Evolutionary conservation across 2,797 vertebrate species (phyloP).

Genomic region (Sandelia bainsii): DNA sequence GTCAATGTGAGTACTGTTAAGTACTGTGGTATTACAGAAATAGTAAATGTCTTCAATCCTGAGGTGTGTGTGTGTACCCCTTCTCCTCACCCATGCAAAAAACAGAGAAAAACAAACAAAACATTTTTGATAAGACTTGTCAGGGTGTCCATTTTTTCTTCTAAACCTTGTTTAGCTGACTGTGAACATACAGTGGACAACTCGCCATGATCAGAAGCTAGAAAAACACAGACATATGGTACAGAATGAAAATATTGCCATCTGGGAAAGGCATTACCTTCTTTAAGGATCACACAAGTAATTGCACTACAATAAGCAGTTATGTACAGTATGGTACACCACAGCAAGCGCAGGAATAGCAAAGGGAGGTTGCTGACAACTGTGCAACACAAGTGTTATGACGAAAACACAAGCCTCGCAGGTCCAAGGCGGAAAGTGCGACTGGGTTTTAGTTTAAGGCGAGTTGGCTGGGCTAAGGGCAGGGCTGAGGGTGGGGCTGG

Average conservation of each 20-base stretch:
- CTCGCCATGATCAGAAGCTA: slow-evolving; percentile 80
- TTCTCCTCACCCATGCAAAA: slow-evolving; percentile 72
- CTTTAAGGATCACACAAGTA: slow-evolving; percentile 84
- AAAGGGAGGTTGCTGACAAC: slow-evolving; percentile 70
- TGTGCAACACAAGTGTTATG: slow-evolving; percentile 84
- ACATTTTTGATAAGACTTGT: slow-evolving; percentile 76
- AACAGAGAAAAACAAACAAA: slow-evolving; percentile 47
- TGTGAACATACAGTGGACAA: slow-evolving; percentile 75
- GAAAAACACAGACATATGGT: slow-evolving; percentile 85
- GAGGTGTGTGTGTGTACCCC: slow-evolving; percentile 83
- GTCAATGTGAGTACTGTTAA: slow-evolving; percentile 85
- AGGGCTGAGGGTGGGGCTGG: slow-evolving; percentile 93
- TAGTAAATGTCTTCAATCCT: slow-evolving; percentile 87
- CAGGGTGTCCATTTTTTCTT: slow-evolving; percentile 74
- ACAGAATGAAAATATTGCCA: slow-evolving; percentile 85
- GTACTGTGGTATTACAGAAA: slow-evolving; percentile 82
- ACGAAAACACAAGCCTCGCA: slow-evolving; percentile 73
- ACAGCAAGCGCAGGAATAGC: slow-evolving; percentile 86
- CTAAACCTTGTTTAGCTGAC: slow-evolving; percentile 77
- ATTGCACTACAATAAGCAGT: slow-evolving; percentile 88
- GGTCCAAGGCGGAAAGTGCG: slow-evolving; percentile 85
- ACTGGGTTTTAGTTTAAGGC: slow-evolving; percentile 87
- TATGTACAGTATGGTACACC: slow-evolving; percentile 89
- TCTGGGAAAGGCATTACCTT: slow-evolving; percentile 84
- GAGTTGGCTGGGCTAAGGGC: slow-evolving; percentile 95